Evolutionary conservation across 2,113 vertebrate species (phyloP).

Genomic region (Chloroceryle aenea): DNA sequence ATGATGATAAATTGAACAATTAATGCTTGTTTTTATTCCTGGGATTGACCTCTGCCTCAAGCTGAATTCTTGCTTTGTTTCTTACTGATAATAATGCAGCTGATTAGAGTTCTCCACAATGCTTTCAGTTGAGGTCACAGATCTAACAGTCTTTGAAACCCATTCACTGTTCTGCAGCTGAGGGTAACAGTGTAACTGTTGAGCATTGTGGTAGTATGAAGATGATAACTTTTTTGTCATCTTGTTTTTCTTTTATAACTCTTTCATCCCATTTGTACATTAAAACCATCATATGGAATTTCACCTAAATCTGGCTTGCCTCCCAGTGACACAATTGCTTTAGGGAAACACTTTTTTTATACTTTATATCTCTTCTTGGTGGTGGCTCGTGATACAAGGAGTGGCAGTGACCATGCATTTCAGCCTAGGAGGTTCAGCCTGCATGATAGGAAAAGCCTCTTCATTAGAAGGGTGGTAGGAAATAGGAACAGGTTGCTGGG

Average conservation of each 20-base stretch:
- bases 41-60: background rate
- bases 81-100: background rate
- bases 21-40: background rate
- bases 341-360: background rate
- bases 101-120: background rate
- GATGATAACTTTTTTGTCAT: background rate
- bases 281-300: background rate
- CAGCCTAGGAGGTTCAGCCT: background rate
- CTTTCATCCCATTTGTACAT: background rate
- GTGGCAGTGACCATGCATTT: accelerated
- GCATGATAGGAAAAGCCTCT: background rate
- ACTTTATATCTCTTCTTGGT: background rate
- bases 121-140: background rate
- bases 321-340: background rate
- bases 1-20: background rate
- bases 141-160: background rate
- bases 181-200: background rate
- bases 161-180: background rate
- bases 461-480: background rate
- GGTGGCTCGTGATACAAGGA: background rate
- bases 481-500: background rate
- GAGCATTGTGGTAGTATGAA: background rate
- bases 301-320: background rate
- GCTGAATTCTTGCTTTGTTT: background rate
- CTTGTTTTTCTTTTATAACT: background rate